Evolutionary conservation across 2,113 vertebrate species (phyloP), one percentile per base, ranked within the genome.

Genomic region (Pao palembangensis): DNA sequence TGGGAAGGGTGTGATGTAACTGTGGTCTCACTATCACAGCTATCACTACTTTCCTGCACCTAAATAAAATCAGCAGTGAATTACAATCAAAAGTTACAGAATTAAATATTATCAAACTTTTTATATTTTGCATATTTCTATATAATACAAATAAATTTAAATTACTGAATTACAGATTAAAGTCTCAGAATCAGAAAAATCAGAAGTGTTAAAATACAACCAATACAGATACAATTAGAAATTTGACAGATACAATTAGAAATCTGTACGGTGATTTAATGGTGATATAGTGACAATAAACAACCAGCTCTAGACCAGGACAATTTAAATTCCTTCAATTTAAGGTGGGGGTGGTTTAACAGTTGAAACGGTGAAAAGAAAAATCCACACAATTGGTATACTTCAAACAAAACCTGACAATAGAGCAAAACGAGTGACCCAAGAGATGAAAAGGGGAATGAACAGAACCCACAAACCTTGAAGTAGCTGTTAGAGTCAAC

Each of bases 21-120:
- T 0, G 96, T 99, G 17, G 89, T 96, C 82, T 98, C 96, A 18
- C 97, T 98, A 85, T 99, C 96, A 83, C 95, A 98, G 65, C 96
- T 98, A 80, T 99, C 97, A 48, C 93, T 93, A 17, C 97, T 98
- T 19, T 96, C 94, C 49, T 96, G 96, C 63, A 93, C 91, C 95
- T 99, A 31, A 55, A 41, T 21, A 62, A 38, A 38, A 38, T 38
- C 34, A 38, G 34, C 23, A 46, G 71, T 28, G 0, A 44, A 67
- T 44, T 4, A 21, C 46, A 10, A 61, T 44, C 50, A 63, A 2
- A 8, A 11, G 6, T 49, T 18, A 18, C 47, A 48, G 7, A 48
- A 43, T 43, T 14, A 4, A 6, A 12, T 43, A 15, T 43, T 43
- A 43, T 15, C 5, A 15, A 3, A 43, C 10, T 43, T 4, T 3